These are phyloP conservation scores for Nesogale talazaci DNA, from an alignment of 2,113 vertebrate genomes.

Conservation along the genomic window DNA sequence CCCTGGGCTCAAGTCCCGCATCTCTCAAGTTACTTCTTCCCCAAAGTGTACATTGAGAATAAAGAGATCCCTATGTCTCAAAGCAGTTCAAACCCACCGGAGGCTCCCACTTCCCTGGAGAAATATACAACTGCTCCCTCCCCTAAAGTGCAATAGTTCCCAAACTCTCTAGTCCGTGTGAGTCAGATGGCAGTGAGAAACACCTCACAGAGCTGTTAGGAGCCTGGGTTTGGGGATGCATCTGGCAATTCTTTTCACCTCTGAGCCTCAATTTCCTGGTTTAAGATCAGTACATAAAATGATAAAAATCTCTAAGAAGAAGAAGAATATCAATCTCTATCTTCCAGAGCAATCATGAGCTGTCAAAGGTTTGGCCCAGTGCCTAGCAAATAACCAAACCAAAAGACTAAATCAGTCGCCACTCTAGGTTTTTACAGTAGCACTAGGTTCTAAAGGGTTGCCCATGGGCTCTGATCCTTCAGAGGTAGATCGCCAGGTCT, in stretches of 20 bases:
- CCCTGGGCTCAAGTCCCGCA: neutral
- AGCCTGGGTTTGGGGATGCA: neutral
- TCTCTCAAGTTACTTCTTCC: neutral
- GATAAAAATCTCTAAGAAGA: neutral
- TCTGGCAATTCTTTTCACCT: neutral
- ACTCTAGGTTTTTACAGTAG: neutral
- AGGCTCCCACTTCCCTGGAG: too few relatives aligned
- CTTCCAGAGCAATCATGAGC: neutral
- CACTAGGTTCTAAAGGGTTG: neutral
- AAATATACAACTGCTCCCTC: too few relatives aligned
- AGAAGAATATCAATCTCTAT: neutral
- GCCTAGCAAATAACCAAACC: neutral
- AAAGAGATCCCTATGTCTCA: neutral
- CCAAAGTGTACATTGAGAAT: neutral
- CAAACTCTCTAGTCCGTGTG: too few relatives aligned
- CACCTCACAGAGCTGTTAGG: neutral
- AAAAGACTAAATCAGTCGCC: neutral
- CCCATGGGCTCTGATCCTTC: neutral
- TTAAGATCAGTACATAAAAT: neutral
- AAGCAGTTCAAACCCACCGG: neutral
- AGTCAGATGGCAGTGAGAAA: too few relatives aligned
- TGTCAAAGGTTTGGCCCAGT: neutral
- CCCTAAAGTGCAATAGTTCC: too few relatives aligned
- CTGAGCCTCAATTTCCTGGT: neutral
- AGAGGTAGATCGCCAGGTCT: neutral